A percentile compares a stretch with the other conserved stretches of the same genome.
Evolutionary conservation across 2,113 vertebrate species (phyloP).

Genomic region (Macquaria ambigua): DNA sequence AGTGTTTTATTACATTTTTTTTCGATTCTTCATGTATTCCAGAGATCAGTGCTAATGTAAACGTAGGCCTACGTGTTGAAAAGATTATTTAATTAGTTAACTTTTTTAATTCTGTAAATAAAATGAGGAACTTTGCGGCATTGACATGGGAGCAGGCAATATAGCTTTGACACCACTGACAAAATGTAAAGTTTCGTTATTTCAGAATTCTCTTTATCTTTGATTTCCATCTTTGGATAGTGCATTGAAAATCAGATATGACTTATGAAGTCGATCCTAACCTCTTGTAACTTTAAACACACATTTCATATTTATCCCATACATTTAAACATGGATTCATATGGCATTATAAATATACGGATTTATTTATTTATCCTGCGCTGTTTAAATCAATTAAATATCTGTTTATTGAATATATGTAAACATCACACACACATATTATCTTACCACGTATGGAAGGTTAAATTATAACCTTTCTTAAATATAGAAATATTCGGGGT

Average conservation of each 20-base stretch:
- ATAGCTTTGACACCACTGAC: neutral
- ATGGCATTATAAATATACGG: neutral
- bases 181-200: neutral
- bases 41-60: neutral
- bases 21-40: neutral
- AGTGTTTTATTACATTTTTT: neutral
- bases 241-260: conserved; percentile 41
- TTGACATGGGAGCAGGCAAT: neutral
- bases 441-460: neutral
- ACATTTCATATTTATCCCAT: conserved; percentile 39
- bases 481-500: neutral
- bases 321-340: conserved; percentile 1
- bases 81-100: neutral
- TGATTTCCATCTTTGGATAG: neutral
- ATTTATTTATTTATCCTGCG: neutral
- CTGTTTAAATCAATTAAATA: conserved; percentile 4
- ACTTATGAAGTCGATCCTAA: conserved; percentile 29
- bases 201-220: neutral
- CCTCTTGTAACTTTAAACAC: conserved; percentile 16
- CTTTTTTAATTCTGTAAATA: neutral
- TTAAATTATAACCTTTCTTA: neutral
- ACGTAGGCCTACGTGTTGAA: neutral
- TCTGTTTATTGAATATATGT: neutral
- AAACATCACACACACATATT: conserved; percentile 1
- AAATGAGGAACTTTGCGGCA: neutral